Conservation (phyloP, 2,113 vertebrate species). For the Rousettus leschenaultii region DNA sequence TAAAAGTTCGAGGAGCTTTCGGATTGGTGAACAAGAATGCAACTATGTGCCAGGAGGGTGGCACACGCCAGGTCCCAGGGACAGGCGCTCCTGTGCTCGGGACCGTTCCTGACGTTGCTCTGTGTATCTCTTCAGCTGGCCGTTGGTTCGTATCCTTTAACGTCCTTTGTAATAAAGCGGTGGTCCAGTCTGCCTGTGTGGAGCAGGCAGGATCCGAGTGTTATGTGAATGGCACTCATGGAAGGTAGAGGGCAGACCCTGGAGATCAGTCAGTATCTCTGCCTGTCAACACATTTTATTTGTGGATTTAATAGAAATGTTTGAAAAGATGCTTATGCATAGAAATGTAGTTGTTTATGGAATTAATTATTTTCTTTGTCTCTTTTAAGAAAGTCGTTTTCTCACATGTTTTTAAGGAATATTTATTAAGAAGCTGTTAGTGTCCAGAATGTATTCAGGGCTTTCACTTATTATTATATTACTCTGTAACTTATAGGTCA, state of each 20-base stretch:
- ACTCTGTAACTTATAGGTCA: not conserved
- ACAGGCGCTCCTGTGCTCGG: not conserved
- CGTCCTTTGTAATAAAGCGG: not conserved
- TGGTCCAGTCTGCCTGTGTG: not conserved
- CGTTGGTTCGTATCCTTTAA: not conserved
- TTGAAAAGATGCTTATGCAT: not conserved
- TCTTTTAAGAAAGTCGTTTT: constrained; percentile 3
- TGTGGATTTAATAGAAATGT: not conserved
- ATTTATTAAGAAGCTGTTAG: constrained; percentile 13
- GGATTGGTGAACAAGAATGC: not conserved
- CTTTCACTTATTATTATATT: not conserved
- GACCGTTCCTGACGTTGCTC: not conserved
- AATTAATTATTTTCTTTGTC: not conserved
- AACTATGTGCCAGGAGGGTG: not conserved
- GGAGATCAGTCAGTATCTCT: not conserved
- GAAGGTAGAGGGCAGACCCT: not conserved
- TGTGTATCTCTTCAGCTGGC: not conserved
- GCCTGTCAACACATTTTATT: not conserved
- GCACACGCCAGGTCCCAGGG: too few relatives aligned
- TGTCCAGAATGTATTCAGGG: not conserved
- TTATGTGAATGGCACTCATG: not conserved
- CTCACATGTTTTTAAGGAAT: not conserved
- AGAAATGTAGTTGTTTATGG: not conserved
- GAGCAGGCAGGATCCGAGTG: not conserved
- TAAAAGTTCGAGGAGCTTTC: not conserved